Evolutionary conservation across 1,140 invertebrate genomes (phyloP).

Genomic region (Scaptodrosophila lebanonensis): DNA sequence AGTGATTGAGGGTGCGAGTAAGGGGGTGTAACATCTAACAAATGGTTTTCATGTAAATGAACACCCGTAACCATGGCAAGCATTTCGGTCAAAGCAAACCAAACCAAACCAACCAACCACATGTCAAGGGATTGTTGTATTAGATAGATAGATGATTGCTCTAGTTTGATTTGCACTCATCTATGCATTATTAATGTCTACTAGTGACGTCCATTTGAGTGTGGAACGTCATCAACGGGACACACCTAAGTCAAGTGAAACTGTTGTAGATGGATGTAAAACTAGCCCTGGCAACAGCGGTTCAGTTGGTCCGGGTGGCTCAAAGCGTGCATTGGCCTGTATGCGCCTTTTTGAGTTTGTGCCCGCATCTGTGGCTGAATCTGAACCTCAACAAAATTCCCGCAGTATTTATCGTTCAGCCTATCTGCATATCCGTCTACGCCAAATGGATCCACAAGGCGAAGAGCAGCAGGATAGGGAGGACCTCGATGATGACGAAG

Average conservation of each 20-base stretch:
- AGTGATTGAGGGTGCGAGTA: no score
- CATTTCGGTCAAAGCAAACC: slow-evolving; percentile 54
- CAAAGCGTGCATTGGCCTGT: background rate
- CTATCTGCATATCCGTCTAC: slow-evolving; percentile 60
- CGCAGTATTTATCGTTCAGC: slow-evolving; percentile 63
- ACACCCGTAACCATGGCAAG: slow-evolving; percentile 47
- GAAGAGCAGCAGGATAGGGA: background rate
- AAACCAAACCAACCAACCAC: no score
- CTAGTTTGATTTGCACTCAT: slow-evolving; percentile 46
- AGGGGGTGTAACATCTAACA: no score
- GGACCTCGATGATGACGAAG: background rate
- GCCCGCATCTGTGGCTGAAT: slow-evolving; percentile 54
- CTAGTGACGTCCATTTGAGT: no score
- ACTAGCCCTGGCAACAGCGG: background rate
- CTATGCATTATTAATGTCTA: slow-evolving; percentile 20
- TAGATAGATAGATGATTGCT: slow-evolving; percentile 49
- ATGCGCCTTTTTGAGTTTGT: slow-evolving; percentile 74
- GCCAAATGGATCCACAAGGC: slow-evolving; percentile 10
- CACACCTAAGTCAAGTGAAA: background rate
- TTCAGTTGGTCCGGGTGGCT: slow-evolving; percentile 10
- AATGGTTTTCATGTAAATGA: slow-evolving; percentile 8
- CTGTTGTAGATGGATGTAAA: no score
- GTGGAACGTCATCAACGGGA: background rate
- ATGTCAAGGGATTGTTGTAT: no score
- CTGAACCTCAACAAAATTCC: slow-evolving; percentile 23